Conservation (phyloP, 1,140 invertebrate genomes). For the Caerostris darwini region DNA sequence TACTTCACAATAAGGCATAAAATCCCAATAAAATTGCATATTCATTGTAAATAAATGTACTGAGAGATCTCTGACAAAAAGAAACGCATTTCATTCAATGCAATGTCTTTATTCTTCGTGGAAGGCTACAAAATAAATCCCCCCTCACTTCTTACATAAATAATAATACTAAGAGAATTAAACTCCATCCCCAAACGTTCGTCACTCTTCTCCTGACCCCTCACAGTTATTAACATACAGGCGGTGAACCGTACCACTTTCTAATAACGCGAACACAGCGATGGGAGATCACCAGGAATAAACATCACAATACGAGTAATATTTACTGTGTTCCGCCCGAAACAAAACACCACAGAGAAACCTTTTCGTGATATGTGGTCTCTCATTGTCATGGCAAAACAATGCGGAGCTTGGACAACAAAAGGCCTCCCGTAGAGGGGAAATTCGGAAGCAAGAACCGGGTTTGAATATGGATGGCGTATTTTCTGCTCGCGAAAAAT, state of each 20-base stretch:
- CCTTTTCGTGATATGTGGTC: constrained; percentile 49
- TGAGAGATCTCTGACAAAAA: no score
- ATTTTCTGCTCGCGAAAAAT: constrained; percentile 70
- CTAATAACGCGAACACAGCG: constrained; percentile 51
- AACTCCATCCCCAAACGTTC: not conserved
- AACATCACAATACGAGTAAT: constrained; percentile 71
- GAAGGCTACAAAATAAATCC: constrained; percentile 1
- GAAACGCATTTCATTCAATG: no score
- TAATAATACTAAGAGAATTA: not conserved
- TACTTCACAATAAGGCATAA: no score
- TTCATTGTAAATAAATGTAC: no score
- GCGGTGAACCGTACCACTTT: constrained; percentile 58
- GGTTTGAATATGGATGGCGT: constrained; percentile 70
- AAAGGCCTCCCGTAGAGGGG: constrained; percentile 44
- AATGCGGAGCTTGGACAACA: constrained; percentile 61
- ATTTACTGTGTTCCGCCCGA: constrained; percentile 38
- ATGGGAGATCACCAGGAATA: constrained; percentile 66
- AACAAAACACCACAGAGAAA: constrained; percentile 65
- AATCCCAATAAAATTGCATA: no score
- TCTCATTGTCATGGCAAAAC: constrained; percentile 68
- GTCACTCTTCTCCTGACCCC: constrained; percentile 44
- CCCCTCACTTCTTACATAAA: not conserved
- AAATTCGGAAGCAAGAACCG: constrained; percentile 44
- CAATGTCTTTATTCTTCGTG: not conserved
- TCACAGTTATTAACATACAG: constrained; percentile 67